These are phyloP conservation scores for Phacellophora camtschatica DNA, from an alignment of 30 jellyfish, hydroid and myxozoan species.

Conservation along the genomic window DNA sequence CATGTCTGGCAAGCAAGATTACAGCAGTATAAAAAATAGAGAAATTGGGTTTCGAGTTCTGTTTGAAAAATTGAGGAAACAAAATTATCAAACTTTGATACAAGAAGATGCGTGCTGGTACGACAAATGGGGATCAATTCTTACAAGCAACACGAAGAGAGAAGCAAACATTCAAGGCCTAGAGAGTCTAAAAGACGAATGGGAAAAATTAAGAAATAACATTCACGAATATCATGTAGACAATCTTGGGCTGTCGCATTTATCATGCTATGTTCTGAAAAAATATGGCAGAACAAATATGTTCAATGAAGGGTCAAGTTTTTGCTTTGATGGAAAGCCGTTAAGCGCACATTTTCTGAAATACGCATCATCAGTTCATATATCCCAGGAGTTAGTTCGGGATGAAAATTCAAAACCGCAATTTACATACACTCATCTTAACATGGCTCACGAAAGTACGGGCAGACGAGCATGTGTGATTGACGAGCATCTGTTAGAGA, in stretches of 20 bases:
- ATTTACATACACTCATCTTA: slow-evolving; percentile 81
- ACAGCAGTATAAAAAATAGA: slow-evolving; percentile 32
- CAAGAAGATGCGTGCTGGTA: slow-evolving; percentile 97
- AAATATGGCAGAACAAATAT: slow-evolving; percentile 69
- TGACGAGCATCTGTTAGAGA: slow-evolving; percentile 46
- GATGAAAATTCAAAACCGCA: slow-evolving; percentile 58
- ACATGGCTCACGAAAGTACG: slow-evolving; percentile 87
- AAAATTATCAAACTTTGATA: slow-evolving; percentile 59
- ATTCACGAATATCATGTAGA: slow-evolving; percentile 5
- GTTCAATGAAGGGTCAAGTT: slow-evolving; percentile 59
- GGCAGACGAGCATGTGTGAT: slow-evolving; percentile 70
- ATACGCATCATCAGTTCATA: slow-evolving; percentile 16
- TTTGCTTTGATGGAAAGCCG: slow-evolving; percentile 80
- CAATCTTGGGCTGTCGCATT: slow-evolving; percentile 64
- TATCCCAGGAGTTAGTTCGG: slow-evolving; percentile 29
- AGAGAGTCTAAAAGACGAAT: slow-evolving; percentile 5
- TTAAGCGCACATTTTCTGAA: slow-evolving; percentile 65
- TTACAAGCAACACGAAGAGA: slow-evolving; percentile 73
- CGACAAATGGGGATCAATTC: slow-evolving; percentile 86
- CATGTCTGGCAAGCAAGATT: slow-evolving; percentile 71
- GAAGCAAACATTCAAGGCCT: neutral
- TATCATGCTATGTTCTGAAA: slow-evolving; percentile 65
- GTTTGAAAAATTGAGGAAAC: slow-evolving; percentile 13
- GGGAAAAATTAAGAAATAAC: slow-evolving; percentile 43
- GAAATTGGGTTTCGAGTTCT: slow-evolving; percentile 47